Evolutionary conservation across 2,113 vertebrate genomes (phyloP).

Genomic region (Hippocampus zosterae): DNA sequence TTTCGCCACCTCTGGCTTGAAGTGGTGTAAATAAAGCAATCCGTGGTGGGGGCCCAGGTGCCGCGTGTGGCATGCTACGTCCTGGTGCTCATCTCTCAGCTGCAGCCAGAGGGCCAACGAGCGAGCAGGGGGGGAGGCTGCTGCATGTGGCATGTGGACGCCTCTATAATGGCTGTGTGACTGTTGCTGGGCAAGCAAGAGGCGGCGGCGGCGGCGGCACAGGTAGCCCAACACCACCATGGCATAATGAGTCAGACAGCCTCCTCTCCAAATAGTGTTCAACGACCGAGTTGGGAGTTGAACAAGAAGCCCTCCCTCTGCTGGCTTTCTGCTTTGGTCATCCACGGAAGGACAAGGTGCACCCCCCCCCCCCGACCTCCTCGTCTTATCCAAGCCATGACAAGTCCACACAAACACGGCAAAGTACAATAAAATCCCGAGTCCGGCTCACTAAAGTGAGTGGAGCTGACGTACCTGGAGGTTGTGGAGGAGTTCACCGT

Average conservation of each 20-base stretch:
- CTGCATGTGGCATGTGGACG: constrained; percentile 63
- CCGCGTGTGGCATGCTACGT: constrained; percentile 58
- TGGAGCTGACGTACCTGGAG: constrained; percentile 55
- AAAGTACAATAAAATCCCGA: constrained; percentile 42
- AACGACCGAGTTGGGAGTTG: constrained; percentile 42
- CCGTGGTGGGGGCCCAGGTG: not conserved
- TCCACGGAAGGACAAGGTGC: constrained; percentile 51
- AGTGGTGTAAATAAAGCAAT: not conserved
- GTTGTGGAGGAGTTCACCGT: constrained; percentile 85
- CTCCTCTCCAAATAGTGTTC: not conserved
- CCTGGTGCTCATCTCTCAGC: constrained; percentile 60
- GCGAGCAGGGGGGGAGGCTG: constrained; percentile 1
- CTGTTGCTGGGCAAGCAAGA: constrained; percentile 68
- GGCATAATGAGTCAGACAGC: constrained; percentile 18
- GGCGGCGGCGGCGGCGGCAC: constrained; percentile 37
- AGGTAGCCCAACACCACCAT: constrained; percentile 41
- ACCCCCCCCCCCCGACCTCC: constrained; percentile 19
- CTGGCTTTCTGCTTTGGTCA: constrained; percentile 60
- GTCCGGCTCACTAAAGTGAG: constrained; percentile 12
- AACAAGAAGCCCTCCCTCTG: constrained; percentile 10
- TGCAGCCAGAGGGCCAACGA: constrained; percentile 54
- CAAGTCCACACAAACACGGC: constrained; percentile 55
- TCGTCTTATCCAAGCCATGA: constrained; percentile 33
- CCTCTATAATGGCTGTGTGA: constrained; percentile 59
- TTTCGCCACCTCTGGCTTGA: not conserved